Conservation (phyloP, 2,888 invertebrate species). For the Synergus itoensis region DNA sequence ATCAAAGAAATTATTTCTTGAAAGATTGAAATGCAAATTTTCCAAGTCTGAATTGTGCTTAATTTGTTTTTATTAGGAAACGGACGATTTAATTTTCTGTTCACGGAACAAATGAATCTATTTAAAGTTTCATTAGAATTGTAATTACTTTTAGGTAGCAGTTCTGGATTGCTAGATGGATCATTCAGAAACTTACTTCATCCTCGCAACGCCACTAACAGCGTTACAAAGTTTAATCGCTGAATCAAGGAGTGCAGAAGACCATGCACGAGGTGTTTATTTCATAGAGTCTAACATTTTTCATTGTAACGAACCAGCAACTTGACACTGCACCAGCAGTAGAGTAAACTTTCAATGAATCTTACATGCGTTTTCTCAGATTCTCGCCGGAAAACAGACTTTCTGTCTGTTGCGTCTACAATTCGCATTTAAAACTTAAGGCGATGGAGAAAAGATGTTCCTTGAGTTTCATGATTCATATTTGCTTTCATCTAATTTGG, state of each 20-base stretch:
- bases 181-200: constrained; percentile 49
- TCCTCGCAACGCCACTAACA: constrained; percentile 42
- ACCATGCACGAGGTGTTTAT: constrained; percentile 50
- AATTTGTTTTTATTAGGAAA: constrained; percentile 6
- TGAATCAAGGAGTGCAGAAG: constrained; percentile 42
- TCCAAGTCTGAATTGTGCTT: not conserved
- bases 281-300: constrained; percentile 46
- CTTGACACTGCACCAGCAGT: constrained; percentile 9
- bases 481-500: not conserved
- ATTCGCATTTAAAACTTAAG: constrained; percentile 1
- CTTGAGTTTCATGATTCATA: not conserved
- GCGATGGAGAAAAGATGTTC: not conserved
- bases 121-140: constrained; percentile 43
- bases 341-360: constrained; percentile 34
- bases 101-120: constrained; percentile 15
- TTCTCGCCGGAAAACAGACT: constrained; percentile 1
- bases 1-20: not conserved
- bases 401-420: constrained; percentile 12
- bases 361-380: not conserved
- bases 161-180: constrained; percentile 53
- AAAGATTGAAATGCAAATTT: not conserved
- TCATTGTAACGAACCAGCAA: constrained; percentile 42
- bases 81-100: constrained; percentile 19
- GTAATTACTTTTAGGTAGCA: constrained; percentile 48
- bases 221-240: constrained; percentile 48